phyloP scores from a whole-genome alignment of 2,888 invertebrate genomes.

The Cephus runcator region DNA sequence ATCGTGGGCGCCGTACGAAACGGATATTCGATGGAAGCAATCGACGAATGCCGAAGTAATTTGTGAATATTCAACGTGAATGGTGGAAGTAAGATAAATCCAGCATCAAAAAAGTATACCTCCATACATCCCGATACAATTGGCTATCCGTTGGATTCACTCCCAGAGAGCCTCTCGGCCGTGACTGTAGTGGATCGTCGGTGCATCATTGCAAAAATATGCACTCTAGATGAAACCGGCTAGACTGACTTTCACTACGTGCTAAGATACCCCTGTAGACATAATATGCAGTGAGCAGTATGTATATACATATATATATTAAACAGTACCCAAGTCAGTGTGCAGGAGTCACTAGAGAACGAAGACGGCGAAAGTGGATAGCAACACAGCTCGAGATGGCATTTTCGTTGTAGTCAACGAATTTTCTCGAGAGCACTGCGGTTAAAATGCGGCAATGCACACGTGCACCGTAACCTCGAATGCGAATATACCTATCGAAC shows the following conservation, averaged over 20 bases:
- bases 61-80: neutral
- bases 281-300: neutral
- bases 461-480: neutral
- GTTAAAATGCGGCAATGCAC: neutral
- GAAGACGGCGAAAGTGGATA: neutral
- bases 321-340: neutral
- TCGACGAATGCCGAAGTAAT: neutral
- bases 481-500: neutral
- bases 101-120: neutral
- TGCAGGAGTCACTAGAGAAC: neutral
- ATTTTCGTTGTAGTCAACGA: neutral
- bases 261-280: neutral
- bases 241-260: neutral
- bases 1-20: neutral
- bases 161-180: neutral
- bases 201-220: neutral
- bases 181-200: neutral
- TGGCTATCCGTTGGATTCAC: neutral
- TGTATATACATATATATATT: too few relatives aligned
- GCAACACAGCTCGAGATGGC: neutral
- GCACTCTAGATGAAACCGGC: neutral
- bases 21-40: neutral
- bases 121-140: neutral
- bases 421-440: neutral
- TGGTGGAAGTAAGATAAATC: neutral